Evolutionary conservation across 2,888 invertebrate species (phyloP), one percentile per base, ranked within the genome.

Genomic region (Sinopyrophorus schimmeli): DNA sequence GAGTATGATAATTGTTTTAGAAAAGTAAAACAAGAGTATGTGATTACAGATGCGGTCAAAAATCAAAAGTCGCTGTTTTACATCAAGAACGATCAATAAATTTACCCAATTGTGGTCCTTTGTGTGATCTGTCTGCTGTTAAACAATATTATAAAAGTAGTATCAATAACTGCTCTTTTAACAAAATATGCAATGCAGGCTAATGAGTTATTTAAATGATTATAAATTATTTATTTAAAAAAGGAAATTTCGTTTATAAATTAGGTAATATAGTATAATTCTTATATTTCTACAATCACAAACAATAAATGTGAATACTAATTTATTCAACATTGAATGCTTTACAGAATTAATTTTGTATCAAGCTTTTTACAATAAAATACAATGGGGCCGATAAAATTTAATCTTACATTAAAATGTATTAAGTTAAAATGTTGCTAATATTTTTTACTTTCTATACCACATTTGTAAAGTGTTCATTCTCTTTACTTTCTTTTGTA

Each of bases 401-500:
- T 23, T 23, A 23, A 23, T 23, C 23, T 23, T 3, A 23, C 23
- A 3, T 9, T 3, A 3, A 3, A 23, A 3, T 9, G 9, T n/a
- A 23, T 9, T 23, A 23, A 3, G 7, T 23, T 23, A 28, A 28
- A 20, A 20, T 31, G 12, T 50, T 21, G 23, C 20, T 23, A 21
- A 12, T 21, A 31, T 40, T 32, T 54, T 35, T 58, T 58, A 67
- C 51, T 64, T 69, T 37, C 68, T 60, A 37, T 67, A 70, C 70
- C 70, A 70, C 54, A 59, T 58, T 41, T 74, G 89, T 3, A 80
- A 53, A 0, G 74, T 67, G 49, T 80, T 77, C 81, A 83, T 83
- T 9, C 89, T 77, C 68, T 93, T 93, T 7, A 92, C 82, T 70
- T 94, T 94, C 74, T 87, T 91, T 74, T 92, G 91, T 3, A 94